Conservation (phyloP, 1,140 invertebrate genomes). For the Dysdera silvatica region DNA sequence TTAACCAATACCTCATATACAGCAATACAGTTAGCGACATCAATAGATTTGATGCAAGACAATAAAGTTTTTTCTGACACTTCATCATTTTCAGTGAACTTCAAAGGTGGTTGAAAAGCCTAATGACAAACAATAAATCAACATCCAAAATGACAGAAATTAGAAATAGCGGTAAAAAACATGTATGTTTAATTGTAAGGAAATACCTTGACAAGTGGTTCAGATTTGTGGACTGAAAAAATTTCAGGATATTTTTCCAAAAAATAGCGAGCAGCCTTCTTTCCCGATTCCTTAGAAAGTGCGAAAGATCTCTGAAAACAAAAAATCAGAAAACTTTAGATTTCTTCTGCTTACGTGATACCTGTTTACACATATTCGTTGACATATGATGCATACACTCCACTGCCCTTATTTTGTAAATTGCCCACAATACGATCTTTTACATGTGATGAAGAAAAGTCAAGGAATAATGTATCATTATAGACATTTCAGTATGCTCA, state of each 20-base stretch:
- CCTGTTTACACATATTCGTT: too few relatives aligned
- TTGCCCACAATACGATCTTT: too few relatives aligned
- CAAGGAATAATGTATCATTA: too few relatives aligned
- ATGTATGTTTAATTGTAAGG: background rate
- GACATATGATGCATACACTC: too few relatives aligned
- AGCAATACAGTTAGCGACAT: conserved; percentile 59
- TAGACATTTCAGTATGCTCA: too few relatives aligned
- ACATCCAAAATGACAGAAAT: background rate
- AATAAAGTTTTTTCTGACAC: conserved; percentile 57
- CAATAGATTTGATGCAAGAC: conserved; percentile 55
- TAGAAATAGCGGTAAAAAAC: background rate
- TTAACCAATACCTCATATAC: conserved; percentile 62
- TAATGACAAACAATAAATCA: conserved; percentile 37
- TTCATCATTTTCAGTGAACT: conserved; percentile 60
- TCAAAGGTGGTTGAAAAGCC: conserved; percentile 59
- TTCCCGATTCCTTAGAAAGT: conserved; percentile 72
- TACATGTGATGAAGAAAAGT: too few relatives aligned
- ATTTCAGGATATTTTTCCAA: conserved; percentile 63
- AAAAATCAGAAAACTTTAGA: too few relatives aligned
- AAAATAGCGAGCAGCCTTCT: conserved; percentile 78
- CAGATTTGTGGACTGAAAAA: conserved; percentile 62
- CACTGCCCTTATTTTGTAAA: too few relatives aligned
- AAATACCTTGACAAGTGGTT: conserved; percentile 53
- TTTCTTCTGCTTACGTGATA: too few relatives aligned
- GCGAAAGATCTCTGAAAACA: conserved; percentile 60